Percentiles rank a stretch among this genome's conserved stretches.
These are phyloP conservation scores for Periophthalmodon schlosseri DNA, from an alignment of 2,113 vertebrate species.

Conservation along the genomic window DNA sequence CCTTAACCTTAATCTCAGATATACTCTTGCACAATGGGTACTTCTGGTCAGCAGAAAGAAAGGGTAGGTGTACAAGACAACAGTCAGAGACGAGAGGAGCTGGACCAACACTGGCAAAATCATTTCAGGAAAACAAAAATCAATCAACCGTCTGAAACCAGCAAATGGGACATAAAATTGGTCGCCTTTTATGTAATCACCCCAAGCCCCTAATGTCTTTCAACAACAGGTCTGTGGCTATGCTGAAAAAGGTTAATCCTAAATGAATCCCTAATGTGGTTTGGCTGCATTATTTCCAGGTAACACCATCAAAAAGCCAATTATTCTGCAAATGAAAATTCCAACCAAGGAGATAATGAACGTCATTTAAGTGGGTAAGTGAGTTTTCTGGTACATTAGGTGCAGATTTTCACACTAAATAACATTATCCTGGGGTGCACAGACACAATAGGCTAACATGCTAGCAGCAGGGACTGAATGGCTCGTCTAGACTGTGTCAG, in stretches of 20 bases:
- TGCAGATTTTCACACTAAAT: conserved; percentile 15
- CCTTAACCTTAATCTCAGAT: conserved; percentile 37
- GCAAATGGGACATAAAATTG: conserved; percentile 2
- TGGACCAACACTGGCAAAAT: neutral
- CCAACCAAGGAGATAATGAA: conserved; percentile 25
- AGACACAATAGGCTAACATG: conserved; percentile 22
- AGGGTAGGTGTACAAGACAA: neutral
- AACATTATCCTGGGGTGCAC: conserved; percentile 2
- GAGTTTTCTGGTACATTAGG: conserved; percentile 13
- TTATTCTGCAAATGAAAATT: neutral
- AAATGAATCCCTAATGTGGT: conserved; percentile 22
- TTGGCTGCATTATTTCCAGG: conserved; percentile 17
- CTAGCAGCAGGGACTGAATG: neutral
- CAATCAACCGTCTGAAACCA: neutral
- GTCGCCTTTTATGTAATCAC: conserved; percentile 11
- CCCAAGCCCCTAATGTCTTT: neutral
- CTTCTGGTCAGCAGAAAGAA: neutral
- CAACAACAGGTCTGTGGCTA: conserved; percentile 6
- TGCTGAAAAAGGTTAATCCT: neutral
- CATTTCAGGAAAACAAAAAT: conserved; percentile 1
- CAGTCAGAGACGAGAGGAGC: neutral
- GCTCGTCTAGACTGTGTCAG: neutral
- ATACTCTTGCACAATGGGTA: neutral
- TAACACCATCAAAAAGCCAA: conserved; percentile 5
- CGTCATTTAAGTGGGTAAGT: neutral